phyloP scores from a whole-genome alignment of 2,888 invertebrate species.

The Callimorpha dominula region DNA sequence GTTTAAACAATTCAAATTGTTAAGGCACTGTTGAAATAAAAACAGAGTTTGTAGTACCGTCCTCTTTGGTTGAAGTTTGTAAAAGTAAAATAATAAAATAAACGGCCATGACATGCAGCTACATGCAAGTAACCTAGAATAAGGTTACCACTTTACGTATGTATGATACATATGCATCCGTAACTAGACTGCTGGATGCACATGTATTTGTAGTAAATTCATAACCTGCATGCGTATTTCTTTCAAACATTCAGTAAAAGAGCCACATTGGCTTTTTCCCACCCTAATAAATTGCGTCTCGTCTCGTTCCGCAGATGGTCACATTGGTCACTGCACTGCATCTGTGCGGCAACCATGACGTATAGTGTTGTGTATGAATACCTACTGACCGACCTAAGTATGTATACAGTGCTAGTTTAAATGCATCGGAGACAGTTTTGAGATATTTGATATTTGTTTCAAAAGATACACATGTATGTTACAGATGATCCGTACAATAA shows the following conservation, averaged over 20 bases:
- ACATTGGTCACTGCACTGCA: conserved; percentile 24
- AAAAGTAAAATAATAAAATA: not conserved
- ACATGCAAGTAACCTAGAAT: not conserved
- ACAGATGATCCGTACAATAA: no score
- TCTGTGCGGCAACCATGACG: conserved; percentile 51
- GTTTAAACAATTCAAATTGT: not conserved
- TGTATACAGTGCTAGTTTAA: conserved; percentile 24
- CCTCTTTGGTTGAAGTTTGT: not conserved
- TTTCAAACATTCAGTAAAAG: not conserved
- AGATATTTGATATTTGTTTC: not conserved
- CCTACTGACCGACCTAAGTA: conserved; percentile 20
- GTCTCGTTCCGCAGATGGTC: conserved; percentile 42
- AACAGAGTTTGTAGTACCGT: not conserved
- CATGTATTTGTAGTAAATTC: not conserved
- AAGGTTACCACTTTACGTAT: not conserved
- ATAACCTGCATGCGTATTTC: not conserved
- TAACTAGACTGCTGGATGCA: not conserved
- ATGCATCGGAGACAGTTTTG: not conserved
- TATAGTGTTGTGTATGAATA: conserved; percentile 8
- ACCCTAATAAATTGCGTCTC: conserved; percentile 32
- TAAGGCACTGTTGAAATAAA: no score
- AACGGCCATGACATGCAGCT: not conserved
- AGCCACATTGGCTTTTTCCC: conserved; percentile 22
- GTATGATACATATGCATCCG: not conserved
- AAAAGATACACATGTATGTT: no score